These are phyloP conservation scores for Urocitellus parryii DNA, from an alignment of 2,113 vertebrate species.

Conservation along the genomic window DNA sequence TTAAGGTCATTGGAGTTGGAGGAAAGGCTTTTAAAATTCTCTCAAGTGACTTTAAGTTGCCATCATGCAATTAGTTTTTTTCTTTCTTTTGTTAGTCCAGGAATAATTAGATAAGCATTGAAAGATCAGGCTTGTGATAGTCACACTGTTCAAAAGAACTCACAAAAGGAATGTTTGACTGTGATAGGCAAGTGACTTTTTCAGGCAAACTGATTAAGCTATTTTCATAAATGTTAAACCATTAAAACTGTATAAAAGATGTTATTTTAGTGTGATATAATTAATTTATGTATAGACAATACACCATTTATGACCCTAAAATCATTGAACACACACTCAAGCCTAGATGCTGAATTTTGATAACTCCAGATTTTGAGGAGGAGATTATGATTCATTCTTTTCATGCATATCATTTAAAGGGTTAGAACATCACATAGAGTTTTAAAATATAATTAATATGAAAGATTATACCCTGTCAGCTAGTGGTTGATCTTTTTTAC, in stretches of 20 bases:
- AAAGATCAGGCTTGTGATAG: background rate
- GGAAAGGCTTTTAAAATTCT: background rate
- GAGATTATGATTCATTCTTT: slow-evolving; percentile 60
- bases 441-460: slow-evolving; percentile 46
- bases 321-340: background rate
- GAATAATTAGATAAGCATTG: background rate
- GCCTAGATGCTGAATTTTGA: slow-evolving; percentile 18
- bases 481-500: slow-evolving; percentile 39
- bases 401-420: slow-evolving; percentile 19
- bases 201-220: background rate
- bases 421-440: slow-evolving; percentile 35
- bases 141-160: slow-evolving; percentile 9
- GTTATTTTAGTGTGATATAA: slow-evolving; percentile 36
- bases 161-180: background rate
- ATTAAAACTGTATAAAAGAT: background rate
- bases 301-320: background rate
- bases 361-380: background rate
- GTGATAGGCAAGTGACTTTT: background rate
- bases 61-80: background rate
- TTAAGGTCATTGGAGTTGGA: background rate
- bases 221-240: background rate
- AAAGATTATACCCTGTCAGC: slow-evolving; percentile 40
- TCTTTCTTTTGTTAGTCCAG: background rate
- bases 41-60: slow-evolving; percentile 39
- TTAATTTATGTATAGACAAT: background rate